Evolutionary conservation across 1,140 invertebrate species (phyloP), one percentile per base, ranked within the genome.

Genomic region (Trachymyrmex septentrionalis): DNA sequence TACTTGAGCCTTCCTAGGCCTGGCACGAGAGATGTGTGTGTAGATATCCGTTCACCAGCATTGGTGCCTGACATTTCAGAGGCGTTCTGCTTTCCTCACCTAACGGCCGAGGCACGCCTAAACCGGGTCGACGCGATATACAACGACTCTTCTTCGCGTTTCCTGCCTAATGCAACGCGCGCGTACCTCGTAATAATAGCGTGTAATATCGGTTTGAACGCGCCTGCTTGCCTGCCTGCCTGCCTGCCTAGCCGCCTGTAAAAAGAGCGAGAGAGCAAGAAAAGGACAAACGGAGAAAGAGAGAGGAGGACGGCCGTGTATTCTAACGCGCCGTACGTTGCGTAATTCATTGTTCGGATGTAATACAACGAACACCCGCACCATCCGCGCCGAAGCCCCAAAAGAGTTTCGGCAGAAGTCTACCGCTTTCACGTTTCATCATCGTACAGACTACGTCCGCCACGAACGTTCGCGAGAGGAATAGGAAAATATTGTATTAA

Each of bases 101-200:
- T 34, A 3, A n/a, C 85, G 87, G 55, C 1, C 57, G 48, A 66
- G 87, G 75, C 89, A 86, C 85, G 87, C 85, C 87, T 86, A 86
- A 91, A 89, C 72, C 89, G 72, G 90, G 89, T 91, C 89, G 55
- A 30, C 61, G 44, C 81, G 89, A 76, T 34, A 61, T 30, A 64
- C 38, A 84, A 90, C 61, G 64, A 59, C 63, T 90, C 90, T 67
- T 89, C 82, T 85, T 86, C 66, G 61, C 55, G 76, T 91, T 91
- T 91, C 87, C 89, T 86, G 85, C 48, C 77, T 80, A 91, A 91
- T 85, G 87, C 85, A 86, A 91, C 27, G 69, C 77, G 88, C 73
- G 78, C 38, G 10, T 30, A 72, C 64, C 53, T 50, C 57, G 63
- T 66, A 66, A 67, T 69, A 88, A 88, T 86, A 75, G 48, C 44